Base-by-base conservation (phyloP, 2,888 invertebrate genomes). In the Nasonovia ribisnigri region DNA sequence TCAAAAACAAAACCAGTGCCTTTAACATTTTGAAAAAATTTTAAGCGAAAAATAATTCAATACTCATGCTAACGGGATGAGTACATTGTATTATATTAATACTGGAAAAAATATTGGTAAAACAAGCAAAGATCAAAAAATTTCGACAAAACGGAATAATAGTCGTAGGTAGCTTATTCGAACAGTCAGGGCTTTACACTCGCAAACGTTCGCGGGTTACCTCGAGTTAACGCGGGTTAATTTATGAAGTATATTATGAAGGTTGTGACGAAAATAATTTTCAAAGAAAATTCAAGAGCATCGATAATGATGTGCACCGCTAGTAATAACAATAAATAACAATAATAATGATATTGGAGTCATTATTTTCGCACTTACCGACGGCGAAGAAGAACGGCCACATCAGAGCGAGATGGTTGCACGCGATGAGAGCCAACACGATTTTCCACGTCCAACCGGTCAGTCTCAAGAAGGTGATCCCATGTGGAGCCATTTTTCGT, bases 371-470 rank as follows among this genome's bases (percentile, higher is more conserved):
- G 29, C 11, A 88, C 92, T 92, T 29, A 92, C 92, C 92, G 92
- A 92, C 67, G 10, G 88, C 92, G 88, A 92, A 88, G 29, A 92
- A 92, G 26, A 88, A 67, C 16, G 92, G 92, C 92, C 87, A 92
- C 51, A 88, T 88, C 42, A 92, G 42, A 4, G 92, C 92, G 24
- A 92, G 86, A 4, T 92, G 92, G 42, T 92, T 92, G 67, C 87
- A 92, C 42, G 88, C 67, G 67, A 92, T 20, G 24, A 92, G 29
- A 11, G 92, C 67, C n/a, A 92, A 46, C 4, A 16, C 20, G 51
- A 92, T 88, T n/a, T 92, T 92, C 92, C 87, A 92, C 67, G 67
- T 88, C 92, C 92, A 92, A 20, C 92, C 92, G 67, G 92, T 24
- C 51, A 92, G 29, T 24, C 88, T 42, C 48, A 88, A 2, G 11